These are phyloP conservation scores for Labeo rohita DNA, from an alignment of 2,113 vertebrate species.

Conservation along the genomic window DNA sequence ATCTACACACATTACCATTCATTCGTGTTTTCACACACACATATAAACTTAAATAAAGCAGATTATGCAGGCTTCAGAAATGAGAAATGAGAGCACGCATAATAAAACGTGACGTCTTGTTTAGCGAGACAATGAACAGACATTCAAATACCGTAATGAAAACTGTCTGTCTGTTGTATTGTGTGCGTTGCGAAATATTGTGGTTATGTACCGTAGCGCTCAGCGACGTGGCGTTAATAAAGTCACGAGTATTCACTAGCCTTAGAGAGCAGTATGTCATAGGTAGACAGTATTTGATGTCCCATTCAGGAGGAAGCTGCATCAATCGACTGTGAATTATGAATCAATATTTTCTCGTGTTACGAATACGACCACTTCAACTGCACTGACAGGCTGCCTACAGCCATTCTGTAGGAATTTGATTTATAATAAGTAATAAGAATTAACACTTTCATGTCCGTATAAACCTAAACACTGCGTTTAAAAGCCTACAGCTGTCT, in stretches of 20 bases:
- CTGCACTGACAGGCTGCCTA: neutral
- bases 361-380: neutral
- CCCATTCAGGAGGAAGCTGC: conserved; percentile 3
- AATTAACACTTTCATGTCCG: neutral
- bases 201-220: neutral
- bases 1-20: neutral
- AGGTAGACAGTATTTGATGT: neutral
- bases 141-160: neutral
- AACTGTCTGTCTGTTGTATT: neutral
- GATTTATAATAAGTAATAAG: neutral
- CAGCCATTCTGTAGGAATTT: neutral
- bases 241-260: neutral
- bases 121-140: no score
- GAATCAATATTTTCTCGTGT: conserved; percentile 27
- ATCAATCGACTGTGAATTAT: neutral
- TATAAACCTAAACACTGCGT: neutral
- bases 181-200: neutral
- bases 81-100: neutral
- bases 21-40: neutral
- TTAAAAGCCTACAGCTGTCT: neutral
- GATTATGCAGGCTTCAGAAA: neutral
- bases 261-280: neutral
- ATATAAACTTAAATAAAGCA: neutral
- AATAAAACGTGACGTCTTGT: neutral
- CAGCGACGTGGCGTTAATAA: neutral